Percentiles rank a stretch among this genome's conserved stretches.
Conservation (phyloP, 2,888 invertebrate genomes). For the Meganola albula region DNA sequence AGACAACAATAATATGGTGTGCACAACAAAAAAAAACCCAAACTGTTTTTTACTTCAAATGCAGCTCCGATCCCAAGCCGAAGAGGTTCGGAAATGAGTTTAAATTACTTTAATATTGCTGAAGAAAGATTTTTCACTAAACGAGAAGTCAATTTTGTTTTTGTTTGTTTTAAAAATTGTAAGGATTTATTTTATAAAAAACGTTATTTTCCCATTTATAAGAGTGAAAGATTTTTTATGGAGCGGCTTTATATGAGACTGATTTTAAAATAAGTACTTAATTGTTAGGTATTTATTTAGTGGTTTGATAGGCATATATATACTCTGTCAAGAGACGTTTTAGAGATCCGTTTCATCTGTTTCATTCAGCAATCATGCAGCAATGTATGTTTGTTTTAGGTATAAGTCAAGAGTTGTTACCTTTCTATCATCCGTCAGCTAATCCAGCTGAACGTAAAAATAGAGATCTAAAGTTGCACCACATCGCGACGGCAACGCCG, state of each 20-base stretch:
- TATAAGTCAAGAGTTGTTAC: too few species aligned
- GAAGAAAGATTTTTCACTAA: constrained; percentile 7
- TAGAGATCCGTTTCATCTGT: too few species aligned
- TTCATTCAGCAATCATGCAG: too few species aligned
- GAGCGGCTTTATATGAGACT: constrained; percentile 10
- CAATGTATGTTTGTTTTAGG: too few species aligned
- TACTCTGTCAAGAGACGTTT: too few species aligned
- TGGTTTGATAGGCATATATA: too few species aligned
- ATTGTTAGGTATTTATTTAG: constrained; percentile 8
- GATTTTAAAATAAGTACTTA: constrained; percentile 10
- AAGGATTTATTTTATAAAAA: constrained; percentile 6
- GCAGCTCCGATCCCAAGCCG: constrained; percentile 10
- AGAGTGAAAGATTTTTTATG: constrained; percentile 9
- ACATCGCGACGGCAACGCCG: constrained; percentile 17
- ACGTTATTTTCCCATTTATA: constrained; percentile 8
- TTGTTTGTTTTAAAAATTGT: constrained; percentile 7
- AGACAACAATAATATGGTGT: constrained; percentile 7
- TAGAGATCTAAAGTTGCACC: too few species aligned
- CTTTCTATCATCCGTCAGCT: too few species aligned
- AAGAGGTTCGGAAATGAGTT: constrained; percentile 8
- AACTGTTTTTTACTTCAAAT: constrained; percentile 9
- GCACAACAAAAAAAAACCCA: constrained; percentile 7
- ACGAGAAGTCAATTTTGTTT: constrained; percentile 7
- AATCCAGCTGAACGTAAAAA: too few species aligned
- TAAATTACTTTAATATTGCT: constrained; percentile 10